A percentile compares a stretch with the other conserved stretches of the same genome.
These are phyloP conservation scores for Pterobdella sp. DNA, from an alignment of 2,888 invertebrate genomes.

Conservation along the genomic window DNA sequence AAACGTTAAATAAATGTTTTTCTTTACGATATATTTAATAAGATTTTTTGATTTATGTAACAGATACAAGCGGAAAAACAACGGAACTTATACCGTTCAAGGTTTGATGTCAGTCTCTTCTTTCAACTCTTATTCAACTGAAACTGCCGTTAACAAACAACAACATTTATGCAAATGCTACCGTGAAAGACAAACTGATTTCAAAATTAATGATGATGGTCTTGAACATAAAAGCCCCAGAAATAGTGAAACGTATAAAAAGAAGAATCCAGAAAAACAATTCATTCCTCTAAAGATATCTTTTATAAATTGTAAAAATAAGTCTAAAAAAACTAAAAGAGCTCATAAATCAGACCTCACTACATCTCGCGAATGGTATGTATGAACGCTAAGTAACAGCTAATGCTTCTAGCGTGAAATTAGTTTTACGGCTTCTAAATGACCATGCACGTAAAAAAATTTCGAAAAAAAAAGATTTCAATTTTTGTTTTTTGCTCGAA, in stretches of 20 bases:
- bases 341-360: not conserved
- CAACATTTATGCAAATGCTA: not conserved
- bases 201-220: not conserved
- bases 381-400: constrained; percentile 11
- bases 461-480: too few species aligned
- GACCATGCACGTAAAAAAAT: too few species aligned
- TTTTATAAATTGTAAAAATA: not conserved
- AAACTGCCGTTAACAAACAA: constrained; percentile 9
- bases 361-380: constrained; percentile 28
- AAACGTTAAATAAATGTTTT: too few species aligned
- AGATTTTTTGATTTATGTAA: too few species aligned
- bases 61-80: too few species aligned
- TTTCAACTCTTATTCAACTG: too few species aligned
- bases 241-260: not conserved
- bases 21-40: too few species aligned
- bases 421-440: constrained; percentile 9
- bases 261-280: not conserved
- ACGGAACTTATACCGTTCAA: too few species aligned
- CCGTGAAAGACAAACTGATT: not conserved
- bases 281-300: not conserved
- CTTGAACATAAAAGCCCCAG: not conserved
- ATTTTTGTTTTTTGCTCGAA: too few species aligned
- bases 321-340: not conserved
- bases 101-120: too few species aligned
- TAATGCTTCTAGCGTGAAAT: not conserved